Conservation (phyloP, 2,888 invertebrate genomes). For the Epinotia demarniana region DNA sequence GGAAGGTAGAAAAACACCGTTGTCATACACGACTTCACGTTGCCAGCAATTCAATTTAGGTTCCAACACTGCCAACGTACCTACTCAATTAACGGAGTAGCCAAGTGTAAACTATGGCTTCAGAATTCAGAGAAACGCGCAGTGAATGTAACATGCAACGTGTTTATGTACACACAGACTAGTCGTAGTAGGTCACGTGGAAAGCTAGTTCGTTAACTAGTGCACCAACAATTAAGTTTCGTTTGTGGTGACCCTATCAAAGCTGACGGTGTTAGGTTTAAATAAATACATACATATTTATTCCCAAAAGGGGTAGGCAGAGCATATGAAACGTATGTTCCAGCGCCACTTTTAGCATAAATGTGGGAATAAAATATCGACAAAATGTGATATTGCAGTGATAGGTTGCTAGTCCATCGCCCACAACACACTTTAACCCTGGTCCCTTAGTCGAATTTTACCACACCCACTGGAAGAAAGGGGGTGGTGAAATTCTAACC, state of each 20-base stretch:
- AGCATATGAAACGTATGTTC: no score
- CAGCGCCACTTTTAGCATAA: no score
- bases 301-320: no score
- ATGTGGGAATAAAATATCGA: no score
- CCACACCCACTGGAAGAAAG: no score
- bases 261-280: background rate
- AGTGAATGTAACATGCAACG: background rate
- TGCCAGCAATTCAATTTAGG: background rate
- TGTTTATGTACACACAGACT: background rate
- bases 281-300: no score
- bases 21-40: background rate
- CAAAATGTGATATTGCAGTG: no score
- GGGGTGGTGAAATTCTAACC: no score
- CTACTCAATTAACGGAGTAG: background rate
- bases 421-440: no score
- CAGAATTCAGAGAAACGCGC: slow-evolving; percentile 4
- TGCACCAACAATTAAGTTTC: background rate
- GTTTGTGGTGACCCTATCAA: background rate
- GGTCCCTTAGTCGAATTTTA: no score
- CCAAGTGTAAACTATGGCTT: background rate
- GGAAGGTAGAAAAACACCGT: background rate
- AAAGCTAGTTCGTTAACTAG: slow-evolving; percentile 13
- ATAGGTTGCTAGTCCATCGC: no score
- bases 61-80: no score
- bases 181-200: background rate